These are phyloP conservation scores for Zapornia atra DNA, from an alignment of 2,113 vertebrate genomes.

Conservation along the genomic window DNA sequence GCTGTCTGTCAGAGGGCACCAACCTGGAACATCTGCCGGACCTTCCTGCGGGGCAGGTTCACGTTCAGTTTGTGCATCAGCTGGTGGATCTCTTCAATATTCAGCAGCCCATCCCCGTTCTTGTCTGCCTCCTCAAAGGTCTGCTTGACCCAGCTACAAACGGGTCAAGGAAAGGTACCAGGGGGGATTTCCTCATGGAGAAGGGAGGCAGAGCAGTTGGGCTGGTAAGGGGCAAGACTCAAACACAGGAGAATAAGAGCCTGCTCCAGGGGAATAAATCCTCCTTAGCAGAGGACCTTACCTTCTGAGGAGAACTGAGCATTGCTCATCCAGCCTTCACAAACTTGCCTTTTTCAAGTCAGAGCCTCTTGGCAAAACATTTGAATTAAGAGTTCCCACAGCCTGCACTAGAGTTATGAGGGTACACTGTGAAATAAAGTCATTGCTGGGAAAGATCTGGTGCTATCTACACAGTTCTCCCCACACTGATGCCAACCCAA, in stretches of 20 bases:
- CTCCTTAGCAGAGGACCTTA: neutral
- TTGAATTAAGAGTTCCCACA: neutral
- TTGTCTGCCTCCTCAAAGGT: constrained; percentile 98
- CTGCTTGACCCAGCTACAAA: constrained; percentile 91
- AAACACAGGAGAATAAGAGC: neutral
- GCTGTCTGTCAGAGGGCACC: neutral
- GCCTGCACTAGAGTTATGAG: neutral
- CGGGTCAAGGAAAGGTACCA: constrained; percentile 79
- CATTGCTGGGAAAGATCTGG: neutral
- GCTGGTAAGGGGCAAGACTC: neutral
- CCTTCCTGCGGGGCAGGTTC: constrained; percentile 94
- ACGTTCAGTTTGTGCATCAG: constrained; percentile 97
- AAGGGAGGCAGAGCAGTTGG: neutral
- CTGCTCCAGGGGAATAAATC: neutral
- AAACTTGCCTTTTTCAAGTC: neutral
- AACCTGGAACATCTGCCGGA: constrained; percentile 99
- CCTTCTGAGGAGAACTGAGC: neutral
- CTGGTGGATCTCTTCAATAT: constrained; percentile 97
- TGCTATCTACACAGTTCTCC: neutral
- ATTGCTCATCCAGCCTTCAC: neutral
- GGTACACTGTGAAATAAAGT: neutral
- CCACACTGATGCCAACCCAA: neutral
- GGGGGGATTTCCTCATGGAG: fast-evolving
- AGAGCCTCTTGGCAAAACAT: neutral
- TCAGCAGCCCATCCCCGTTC: constrained; percentile 93